A percentile compares a stretch with the other conserved stretches of the same genome.
Conservation (phyloP, 2,113 vertebrate species). For the Echinops telfairi region DNA sequence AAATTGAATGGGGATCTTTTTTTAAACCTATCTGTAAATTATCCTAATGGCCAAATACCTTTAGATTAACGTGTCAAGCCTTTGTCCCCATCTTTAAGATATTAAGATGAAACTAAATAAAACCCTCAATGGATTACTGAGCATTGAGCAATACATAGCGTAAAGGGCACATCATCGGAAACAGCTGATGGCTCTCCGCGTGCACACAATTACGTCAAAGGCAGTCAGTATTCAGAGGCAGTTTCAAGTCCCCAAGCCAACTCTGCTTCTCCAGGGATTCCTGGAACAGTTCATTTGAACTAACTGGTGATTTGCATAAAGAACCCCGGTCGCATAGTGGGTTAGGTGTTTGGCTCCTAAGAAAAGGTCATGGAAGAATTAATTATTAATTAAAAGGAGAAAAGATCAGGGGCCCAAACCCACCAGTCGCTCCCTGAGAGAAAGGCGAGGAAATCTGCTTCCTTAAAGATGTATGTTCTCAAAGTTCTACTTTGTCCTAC, state of each 20-base stretch:
- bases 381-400: no score
- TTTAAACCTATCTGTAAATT: neutral
- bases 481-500: no score
- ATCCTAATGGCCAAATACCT: neutral
- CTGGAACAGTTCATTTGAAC: neutral
- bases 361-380: no score
- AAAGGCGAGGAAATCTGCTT: no score
- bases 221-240: neutral
- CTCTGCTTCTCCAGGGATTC: neutral
- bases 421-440: no score
- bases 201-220: neutral
- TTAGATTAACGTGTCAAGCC: neutral
- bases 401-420: no score
- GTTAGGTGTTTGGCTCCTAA: no score
- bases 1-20: conserved; percentile 12
- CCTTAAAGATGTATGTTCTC: no score
- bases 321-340: no score
- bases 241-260: neutral
- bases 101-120: neutral
- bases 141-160: neutral
- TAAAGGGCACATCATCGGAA: neutral
- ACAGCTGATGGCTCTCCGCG: neutral
- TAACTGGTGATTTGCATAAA: neutral
- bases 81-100: neutral
- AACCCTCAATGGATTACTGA: neutral